Evolutionary conservation across 2,113 vertebrate species (phyloP), one percentile per base, ranked within the genome.

Genomic region (Pholis gunnellus): DNA sequence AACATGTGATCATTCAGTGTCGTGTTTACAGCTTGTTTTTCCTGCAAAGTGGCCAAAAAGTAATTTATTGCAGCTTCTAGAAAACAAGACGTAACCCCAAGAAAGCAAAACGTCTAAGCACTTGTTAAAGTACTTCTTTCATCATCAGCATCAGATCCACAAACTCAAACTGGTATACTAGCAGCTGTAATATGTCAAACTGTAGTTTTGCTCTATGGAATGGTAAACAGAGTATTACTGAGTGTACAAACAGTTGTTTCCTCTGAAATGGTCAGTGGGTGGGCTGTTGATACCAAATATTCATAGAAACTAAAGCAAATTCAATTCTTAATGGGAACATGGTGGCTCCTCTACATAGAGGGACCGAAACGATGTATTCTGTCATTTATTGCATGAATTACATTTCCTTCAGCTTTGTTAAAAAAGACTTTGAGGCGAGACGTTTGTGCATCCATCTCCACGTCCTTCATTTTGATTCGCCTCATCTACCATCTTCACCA

Each of bases 401-500:
- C 3, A 29, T 11, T 64, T 70, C 65, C 27, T 60, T 13, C 40
- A 25, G n/a, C 17, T 38, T 57, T 65, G 54, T 34, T 40, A 56
- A 75, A 65, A 20, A 22, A n/a, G 5, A 38, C 22, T 27, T 36
- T 36, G 1, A 38, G 29, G 17, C 22, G 9, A 31, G 52, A 15
- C 29, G 9, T 54, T 5, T 2, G 9, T 9, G 5, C 14, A 76
- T 38, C 52, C 14, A 76, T 38, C 52, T 48, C 14, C n/a, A 50
- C 25, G 31, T 10, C 4, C n/a, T 46, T 20, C 20, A 25, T 63
- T 61, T 22, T n/a, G 69, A 4, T 4, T 42, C 15, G 2, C 31
- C 29, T 36, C 70, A 68, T 74, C 73, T 11, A 54, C 22, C 52
- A 31, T 79, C 83, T 81, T 50, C 52, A 74, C 6, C 59, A 56